phyloP scores from a whole-genome alignment of 2,888 invertebrate species.

The Spilosoma lubricipeda region DNA sequence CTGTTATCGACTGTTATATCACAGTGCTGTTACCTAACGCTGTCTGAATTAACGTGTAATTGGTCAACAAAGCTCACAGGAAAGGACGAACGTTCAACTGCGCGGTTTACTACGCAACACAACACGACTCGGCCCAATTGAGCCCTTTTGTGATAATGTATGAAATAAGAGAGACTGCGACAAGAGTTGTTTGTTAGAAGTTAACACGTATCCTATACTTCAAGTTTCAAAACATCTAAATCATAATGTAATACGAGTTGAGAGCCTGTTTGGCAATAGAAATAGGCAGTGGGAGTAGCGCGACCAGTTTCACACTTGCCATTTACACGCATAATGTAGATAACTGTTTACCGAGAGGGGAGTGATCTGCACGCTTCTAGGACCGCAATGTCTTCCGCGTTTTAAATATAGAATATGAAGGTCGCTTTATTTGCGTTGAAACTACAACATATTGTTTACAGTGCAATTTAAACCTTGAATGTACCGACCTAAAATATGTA shows the following conservation, averaged over 20 bases:
- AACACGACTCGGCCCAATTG: conserved; percentile 24
- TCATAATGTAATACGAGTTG: conserved; percentile 18
- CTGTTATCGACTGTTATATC: conserved; percentile 59
- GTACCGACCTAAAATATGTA: conserved; percentile 44
- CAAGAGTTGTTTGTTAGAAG: conserved; percentile 1
- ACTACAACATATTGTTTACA: conserved; percentile 61
- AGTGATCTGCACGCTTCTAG: conserved; percentile 74
- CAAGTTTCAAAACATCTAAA: conserved; percentile 8
- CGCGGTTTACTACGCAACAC: conserved; percentile 10
- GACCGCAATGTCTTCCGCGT: conserved; percentile 81
- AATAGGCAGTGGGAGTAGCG: conserved; percentile 25
- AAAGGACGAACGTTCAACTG: conserved; percentile 7
- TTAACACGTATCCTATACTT: not conserved
- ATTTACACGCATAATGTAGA: conserved; percentile 68
- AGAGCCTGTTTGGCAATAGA: conserved; percentile 20
- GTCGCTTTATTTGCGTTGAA: conserved; percentile 76
- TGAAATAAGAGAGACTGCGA: not conserved
- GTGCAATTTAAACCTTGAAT: conserved; percentile 70
- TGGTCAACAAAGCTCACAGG: conserved; percentile 65
- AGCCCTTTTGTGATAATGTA: conserved; percentile 14
- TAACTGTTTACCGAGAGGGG: conserved; percentile 76
- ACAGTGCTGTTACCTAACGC: conserved; percentile 63
- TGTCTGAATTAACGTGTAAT: conserved; percentile 69
- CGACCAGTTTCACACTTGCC: conserved; percentile 61
- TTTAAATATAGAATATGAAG: conserved; percentile 83